A percentile compares a stretch with the other conserved stretches of the same genome.
phyloP scores from a whole-genome alignment of 2,113 vertebrate genomes.

The Meriones unguiculatus region DNA sequence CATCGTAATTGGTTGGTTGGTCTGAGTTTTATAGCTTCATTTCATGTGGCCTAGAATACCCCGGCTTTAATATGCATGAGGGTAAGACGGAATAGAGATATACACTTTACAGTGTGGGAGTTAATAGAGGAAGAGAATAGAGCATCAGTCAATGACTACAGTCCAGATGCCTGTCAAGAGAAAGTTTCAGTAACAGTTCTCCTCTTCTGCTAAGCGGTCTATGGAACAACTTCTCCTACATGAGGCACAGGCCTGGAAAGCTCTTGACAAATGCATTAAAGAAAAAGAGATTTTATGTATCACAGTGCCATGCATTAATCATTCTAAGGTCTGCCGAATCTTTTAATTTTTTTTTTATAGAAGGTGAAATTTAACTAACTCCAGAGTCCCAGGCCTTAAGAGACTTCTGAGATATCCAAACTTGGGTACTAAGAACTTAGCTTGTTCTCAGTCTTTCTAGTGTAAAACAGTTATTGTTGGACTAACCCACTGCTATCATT shows the following conservation, averaged over 20 bases:
- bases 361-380: slow-evolving; percentile 63
- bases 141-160: not conserved
- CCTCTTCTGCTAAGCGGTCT: not conserved
- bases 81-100: slow-evolving; percentile 11
- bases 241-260: slow-evolving; percentile 10
- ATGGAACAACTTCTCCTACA: not conserved
- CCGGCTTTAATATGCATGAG: not conserved
- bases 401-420: not conserved
- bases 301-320: slow-evolving; percentile 68
- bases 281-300: slow-evolving; percentile 81
- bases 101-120: slow-evolving; percentile 39
- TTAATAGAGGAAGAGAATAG: slow-evolving; percentile 34
- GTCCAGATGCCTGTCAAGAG: not conserved
- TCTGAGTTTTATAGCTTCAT: slow-evolving; percentile 41
- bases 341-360: not conserved
- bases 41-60: slow-evolving; percentile 47
- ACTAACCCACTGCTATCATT: not conserved
- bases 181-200: slow-evolving; percentile 53
- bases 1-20: slow-evolving; percentile 37
- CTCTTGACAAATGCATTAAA: slow-evolving; percentile 73
- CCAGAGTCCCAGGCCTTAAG: not conserved
- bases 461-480: not conserved
- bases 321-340: not conserved
- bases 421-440: not conserved
- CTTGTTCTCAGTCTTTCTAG: not conserved